Conservation (phyloP, 2,113 vertebrate genomes). For the Alethe diademata region DNA sequence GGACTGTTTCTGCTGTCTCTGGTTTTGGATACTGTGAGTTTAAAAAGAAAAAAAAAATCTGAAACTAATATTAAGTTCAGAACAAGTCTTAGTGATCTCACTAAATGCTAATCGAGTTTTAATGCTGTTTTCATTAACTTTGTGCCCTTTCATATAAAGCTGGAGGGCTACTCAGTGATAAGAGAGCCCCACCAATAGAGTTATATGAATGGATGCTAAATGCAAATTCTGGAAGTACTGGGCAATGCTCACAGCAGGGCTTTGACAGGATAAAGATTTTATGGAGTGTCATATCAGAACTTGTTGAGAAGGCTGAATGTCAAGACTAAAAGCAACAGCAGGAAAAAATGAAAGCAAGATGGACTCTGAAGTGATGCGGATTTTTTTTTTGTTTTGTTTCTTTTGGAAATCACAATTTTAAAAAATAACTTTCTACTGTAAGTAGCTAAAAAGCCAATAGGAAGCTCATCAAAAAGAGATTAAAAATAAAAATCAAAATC, state of each 20-base stretch:
- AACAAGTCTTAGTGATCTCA: constrained; percentile 10
- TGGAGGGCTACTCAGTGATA: constrained; percentile 53
- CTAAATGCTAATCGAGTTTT: constrained; percentile 53
- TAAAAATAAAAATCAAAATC: background rate
- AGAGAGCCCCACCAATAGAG: constrained; percentile 19
- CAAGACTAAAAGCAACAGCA: constrained; percentile 34
- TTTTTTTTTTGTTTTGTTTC: background rate
- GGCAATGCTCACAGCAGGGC: constrained; percentile 51
- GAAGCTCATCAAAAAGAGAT: constrained; percentile 19
- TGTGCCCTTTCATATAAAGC: constrained; percentile 57
- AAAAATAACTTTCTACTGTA: background rate
- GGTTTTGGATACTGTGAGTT: background rate
- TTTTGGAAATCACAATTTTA: constrained; percentile 19
- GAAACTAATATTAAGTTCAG: constrained; percentile 9
- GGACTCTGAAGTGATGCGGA: background rate
- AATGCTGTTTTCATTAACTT: constrained; percentile 69
- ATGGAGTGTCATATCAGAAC: constrained; percentile 38
- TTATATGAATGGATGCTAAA: constrained; percentile 34
- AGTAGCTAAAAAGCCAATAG: background rate
- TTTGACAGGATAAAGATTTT: constrained; percentile 65
- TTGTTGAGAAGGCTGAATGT: constrained; percentile 54
- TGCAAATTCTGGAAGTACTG: constrained; percentile 45
- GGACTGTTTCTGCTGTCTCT: background rate
- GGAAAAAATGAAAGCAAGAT: background rate
- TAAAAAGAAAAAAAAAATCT: background rate